Evolutionary conservation across 1,140 invertebrate genomes (phyloP).

Genomic region (Bombus ignitus): DNA sequence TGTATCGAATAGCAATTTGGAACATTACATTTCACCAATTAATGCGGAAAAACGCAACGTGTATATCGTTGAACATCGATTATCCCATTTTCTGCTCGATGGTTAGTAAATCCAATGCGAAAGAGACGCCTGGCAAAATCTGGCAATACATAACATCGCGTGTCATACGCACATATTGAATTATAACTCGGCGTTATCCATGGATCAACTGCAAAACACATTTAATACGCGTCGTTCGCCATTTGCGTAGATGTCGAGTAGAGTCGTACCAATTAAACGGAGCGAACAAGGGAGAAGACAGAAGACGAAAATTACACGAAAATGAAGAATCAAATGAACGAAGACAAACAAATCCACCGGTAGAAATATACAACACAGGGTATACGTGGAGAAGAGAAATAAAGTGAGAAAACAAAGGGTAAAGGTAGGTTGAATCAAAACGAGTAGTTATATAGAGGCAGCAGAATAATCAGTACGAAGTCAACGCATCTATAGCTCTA

Average conservation of each 20-base stretch:
- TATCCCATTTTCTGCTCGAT: neutral
- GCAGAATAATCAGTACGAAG: constrained; percentile 73
- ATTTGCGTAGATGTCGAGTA: constrained; percentile 45
- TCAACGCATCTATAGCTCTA: constrained; percentile 57
- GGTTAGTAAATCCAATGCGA: neutral
- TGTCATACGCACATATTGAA: constrained; percentile 53
- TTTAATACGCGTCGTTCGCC: constrained; percentile 48
- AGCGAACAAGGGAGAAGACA: neutral
- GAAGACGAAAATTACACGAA: neutral
- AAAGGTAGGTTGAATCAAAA: constrained; percentile 27
- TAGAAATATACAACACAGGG: neutral
- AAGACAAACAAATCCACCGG: neutral
- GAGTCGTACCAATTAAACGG: neutral
- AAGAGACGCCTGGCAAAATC: constrained; percentile 18
- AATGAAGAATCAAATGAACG: neutral
- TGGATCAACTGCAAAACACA: constrained; percentile 50
- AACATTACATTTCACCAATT: neutral
- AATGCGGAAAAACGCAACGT: neutral
- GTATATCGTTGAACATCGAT: neutral
- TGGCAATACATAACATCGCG: constrained; percentile 16
- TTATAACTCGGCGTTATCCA: constrained; percentile 49
- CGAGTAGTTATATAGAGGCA: constrained; percentile 59
- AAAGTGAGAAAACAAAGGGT: neutral
- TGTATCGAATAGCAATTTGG: neutral
- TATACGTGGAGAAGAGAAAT: neutral